Percentiles rank a stretch among this genome's conserved stretches.
Conservation (phyloP, 2,888 invertebrate species). For the Drosophila nigricruria region DNA sequence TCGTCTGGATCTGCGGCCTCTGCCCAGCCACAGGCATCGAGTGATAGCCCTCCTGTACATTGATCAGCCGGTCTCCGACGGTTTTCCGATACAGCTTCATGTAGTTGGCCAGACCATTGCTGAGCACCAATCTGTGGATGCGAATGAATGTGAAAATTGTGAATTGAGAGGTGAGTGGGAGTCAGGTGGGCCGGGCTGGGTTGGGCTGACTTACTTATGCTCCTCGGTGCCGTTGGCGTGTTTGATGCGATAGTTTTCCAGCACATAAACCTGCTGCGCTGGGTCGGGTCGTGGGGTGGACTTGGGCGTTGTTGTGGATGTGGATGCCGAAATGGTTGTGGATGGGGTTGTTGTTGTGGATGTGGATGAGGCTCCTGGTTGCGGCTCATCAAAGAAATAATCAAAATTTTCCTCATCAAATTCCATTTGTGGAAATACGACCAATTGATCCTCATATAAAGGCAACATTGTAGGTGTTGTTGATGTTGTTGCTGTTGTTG, state of each 20-base stretch:
- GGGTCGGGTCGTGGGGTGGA: conserved; percentile 2
- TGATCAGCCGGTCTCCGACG: conserved; percentile 55
- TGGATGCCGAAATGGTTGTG: background rate
- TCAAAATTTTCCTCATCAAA: conserved; percentile 70
- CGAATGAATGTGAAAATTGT: conserved; percentile 2
- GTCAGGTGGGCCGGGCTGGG: no score
- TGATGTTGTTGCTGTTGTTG: conserved; percentile 27
- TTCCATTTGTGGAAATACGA: conserved; percentile 74
- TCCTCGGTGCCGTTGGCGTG: conserved; percentile 78
- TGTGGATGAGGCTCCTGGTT: conserved; percentile 6
- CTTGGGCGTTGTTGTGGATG: conserved; percentile 13
- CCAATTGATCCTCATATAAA: conserved; percentile 76
- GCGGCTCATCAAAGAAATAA: conserved; percentile 67
- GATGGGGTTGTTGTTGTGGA: conserved; percentile 3
- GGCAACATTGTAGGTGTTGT: conserved; percentile 52
- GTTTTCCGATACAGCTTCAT: conserved; percentile 74
- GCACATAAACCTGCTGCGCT: conserved; percentile 54
- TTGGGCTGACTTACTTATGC: conserved; percentile 70
- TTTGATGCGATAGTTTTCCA: conserved; percentile 74
- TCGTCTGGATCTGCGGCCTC: conserved; percentile 59
- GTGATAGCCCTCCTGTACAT: conserved; percentile 79
- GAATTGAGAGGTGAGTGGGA: background rate
- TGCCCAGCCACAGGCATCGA: conserved; percentile 70
- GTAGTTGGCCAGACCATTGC: conserved; percentile 78
- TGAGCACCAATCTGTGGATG: conserved; percentile 67